Evolutionary conservation across 2,888 invertebrate genomes (phyloP).

Genomic region (Oegoconia quadripuncta): DNA sequence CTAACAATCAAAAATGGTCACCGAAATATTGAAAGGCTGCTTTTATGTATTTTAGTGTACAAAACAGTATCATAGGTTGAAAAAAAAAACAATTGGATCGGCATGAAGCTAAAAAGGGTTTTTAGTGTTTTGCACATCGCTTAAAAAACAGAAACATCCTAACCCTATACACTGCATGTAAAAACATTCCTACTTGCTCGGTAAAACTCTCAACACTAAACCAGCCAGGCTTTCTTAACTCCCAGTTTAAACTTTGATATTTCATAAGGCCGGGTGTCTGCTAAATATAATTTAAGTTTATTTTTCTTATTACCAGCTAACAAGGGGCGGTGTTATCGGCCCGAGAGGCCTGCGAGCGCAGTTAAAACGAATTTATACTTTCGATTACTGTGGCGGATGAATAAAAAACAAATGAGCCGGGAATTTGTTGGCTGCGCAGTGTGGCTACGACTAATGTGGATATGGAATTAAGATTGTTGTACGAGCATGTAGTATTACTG

Average conservation of each 20-base stretch:
- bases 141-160: no score
- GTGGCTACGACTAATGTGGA: slow-evolving; percentile 38
- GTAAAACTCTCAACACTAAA: no score
- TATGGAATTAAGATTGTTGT: slow-evolving; percentile 22
- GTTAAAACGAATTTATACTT: slow-evolving; percentile 75
- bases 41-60: no score
- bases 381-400: slow-evolving; percentile 73
- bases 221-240: slow-evolving; percentile 18
- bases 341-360: slow-evolving; percentile 52
- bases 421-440: slow-evolving; percentile 68
- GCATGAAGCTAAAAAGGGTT: no score
- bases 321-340: slow-evolving; percentile 64
- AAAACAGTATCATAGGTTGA: no score
- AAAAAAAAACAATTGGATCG: no score
- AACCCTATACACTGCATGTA: no score
- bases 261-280: slow-evolving; percentile 46
- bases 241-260: slow-evolving; percentile 57
- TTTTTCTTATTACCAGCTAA: slow-evolving; percentile 73
- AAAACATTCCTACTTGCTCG: no score
- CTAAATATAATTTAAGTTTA: slow-evolving; percentile 68
- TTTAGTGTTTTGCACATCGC: no score
- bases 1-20: no score
- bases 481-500: no score
- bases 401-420: slow-evolving; percentile 77
- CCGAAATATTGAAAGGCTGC: no score